Percentiles rank a stretch among this genome's conserved stretches.
Evolutionary conservation across 2,797 vertebrate species (phyloP).

Genomic region (Peromyscus eremicus): DNA sequence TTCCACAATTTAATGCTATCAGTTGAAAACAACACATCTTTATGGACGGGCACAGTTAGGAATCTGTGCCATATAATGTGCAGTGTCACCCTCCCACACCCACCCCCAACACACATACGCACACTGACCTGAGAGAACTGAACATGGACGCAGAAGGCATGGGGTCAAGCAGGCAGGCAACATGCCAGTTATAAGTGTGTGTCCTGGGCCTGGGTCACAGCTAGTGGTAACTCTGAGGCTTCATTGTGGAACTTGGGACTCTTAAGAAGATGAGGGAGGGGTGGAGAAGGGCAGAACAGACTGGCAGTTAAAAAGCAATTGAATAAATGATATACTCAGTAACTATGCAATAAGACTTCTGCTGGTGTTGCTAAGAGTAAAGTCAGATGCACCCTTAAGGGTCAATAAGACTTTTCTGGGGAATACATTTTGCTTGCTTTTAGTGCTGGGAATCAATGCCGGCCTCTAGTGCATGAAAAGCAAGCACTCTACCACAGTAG

Average conservation of each 20-base stretch:
- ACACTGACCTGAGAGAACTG: slow-evolving; percentile 7
- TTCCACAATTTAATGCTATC: slow-evolving; percentile 40
- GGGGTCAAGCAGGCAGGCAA: neutral
- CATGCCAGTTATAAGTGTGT: neutral
- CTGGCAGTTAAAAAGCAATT: neutral
- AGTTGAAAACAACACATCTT: slow-evolving; percentile 58
- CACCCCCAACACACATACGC: neutral
- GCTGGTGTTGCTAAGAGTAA: neutral
- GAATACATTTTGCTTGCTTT: neutral
- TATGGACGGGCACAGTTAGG: slow-evolving; percentile 60
- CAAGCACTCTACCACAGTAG: neutral
- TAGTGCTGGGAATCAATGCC: neutral
- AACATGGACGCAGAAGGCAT: neutral
- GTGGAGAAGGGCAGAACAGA: neutral
- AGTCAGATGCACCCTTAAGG: neutral
- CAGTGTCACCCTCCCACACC: neutral
- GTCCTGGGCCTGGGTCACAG: neutral
- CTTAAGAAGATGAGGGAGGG: neutral
- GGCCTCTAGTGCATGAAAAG: neutral
- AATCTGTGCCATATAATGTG: neutral
- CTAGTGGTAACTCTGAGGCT: neutral
- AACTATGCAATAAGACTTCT: neutral
- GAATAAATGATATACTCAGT: neutral
- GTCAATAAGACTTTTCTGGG: neutral
- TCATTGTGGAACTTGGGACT: neutral